Percentiles rank a stretch among this genome's conserved stretches.
Conservation (phyloP, 2,797 vertebrate genomes). For the Peromyscus attwateri region DNA sequence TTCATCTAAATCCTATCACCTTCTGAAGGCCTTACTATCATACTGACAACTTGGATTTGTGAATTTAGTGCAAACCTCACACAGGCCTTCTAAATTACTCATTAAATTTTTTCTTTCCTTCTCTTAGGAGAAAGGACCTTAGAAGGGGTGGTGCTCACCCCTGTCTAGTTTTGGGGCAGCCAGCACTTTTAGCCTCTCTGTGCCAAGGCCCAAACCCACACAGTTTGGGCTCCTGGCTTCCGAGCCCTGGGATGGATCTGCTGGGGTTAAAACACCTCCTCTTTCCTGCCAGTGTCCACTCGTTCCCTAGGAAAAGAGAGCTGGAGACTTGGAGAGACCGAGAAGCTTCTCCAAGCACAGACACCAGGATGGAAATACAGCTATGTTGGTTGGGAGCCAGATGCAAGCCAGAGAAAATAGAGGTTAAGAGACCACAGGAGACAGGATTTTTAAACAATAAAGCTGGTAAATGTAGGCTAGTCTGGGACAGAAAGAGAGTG, state of each 20-base stretch:
- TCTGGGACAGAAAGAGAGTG: not conserved
- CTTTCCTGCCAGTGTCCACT: not conserved
- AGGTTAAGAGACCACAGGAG: constrained; percentile 61
- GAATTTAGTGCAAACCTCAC: not conserved
- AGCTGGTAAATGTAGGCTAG: constrained; percentile 33
- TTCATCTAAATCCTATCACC: not conserved
- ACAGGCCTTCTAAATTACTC: constrained; percentile 3
- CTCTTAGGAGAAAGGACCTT: not conserved
- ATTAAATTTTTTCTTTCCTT: constrained; percentile 38
- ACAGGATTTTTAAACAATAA: constrained; percentile 64
- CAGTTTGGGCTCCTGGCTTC: no score
- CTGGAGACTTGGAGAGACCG: not conserved
- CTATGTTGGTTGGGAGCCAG: not conserved
- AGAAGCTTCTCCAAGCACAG: not conserved
- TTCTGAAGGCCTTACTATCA: not conserved
- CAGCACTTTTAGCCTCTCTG: not conserved
- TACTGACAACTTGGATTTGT: not conserved
- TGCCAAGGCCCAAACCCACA: not conserved
- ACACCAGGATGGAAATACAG: not conserved
- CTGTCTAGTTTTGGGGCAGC: rapidly evolving
- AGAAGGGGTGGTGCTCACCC: rapidly evolving
- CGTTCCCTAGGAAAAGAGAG: not conserved
- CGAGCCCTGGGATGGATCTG: not conserved
- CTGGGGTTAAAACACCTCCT: not conserved
- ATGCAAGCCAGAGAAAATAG: not conserved